Base-by-base conservation (phyloP, 1,140 invertebrate genomes). In the Triops cancriformis region DNA sequence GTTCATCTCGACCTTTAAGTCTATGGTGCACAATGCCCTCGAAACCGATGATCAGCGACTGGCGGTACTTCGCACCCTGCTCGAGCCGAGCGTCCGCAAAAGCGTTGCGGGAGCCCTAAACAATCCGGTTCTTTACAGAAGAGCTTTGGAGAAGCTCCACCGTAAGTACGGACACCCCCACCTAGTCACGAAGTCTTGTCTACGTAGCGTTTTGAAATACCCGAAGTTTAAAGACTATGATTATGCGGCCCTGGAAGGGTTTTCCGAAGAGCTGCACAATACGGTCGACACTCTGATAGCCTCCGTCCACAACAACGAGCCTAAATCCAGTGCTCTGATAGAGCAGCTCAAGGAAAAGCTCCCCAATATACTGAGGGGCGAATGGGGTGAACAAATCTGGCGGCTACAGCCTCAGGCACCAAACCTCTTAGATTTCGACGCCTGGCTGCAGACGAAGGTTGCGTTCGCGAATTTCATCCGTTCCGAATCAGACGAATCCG, bases 1-100 rank as follows among this genome's bases (percentile, higher is more conserved):
- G 23, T 75, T 75, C n/a, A 75, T 75, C n/a, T 75, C 74, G 10
- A 37, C 74, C 6, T 75, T 75, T 37, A 75, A 31, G 74, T 37
- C n/a, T 26, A 37, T 4, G 74, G 74, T 75, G n/a, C 26, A 75
- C n/a, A 27, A 75, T 37, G 74, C 28, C n/a, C n/a, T 75, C 12
- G n/a, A 26, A 10, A 37, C 74, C 1, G 74, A 75, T n/a, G n/a
- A n/a, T n/a, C n/a, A n/a, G n/a, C n/a, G n/a, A n/a, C n/a, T n/a
- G n/a, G n/a, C n/a, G n/a, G n/a, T 27, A 11, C 41, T 75, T 28
- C 74, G 31, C 27, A 41, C 26, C 9, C 23, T 37, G 11, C 74
- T 75, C 37, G 37, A 27, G 26, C 74, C 74, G 2, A 27, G 11
- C 26, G 37, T 75, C 41, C 23, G 74, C 12, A 42, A 75, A 4